These are phyloP conservation scores for Ahaetulla prasina DNA, from an alignment of 2,113 vertebrate genomes.

Conservation along the genomic window DNA sequence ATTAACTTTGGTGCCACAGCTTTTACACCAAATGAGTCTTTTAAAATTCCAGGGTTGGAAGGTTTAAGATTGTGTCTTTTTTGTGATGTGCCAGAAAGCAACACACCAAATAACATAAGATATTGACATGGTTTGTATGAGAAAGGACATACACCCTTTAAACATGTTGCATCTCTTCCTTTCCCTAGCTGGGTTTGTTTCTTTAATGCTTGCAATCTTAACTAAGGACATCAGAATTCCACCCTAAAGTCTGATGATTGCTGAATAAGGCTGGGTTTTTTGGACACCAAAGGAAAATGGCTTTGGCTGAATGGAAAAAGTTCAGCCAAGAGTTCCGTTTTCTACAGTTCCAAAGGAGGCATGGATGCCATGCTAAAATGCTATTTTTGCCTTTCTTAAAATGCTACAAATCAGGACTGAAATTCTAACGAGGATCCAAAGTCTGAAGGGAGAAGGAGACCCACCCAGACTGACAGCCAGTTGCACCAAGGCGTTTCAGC, in stretches of 20 bases:
- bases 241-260: background rate
- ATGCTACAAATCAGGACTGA: background rate
- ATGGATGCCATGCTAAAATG: background rate
- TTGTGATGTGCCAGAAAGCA: background rate
- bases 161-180: background rate
- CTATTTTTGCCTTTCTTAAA: background rate
- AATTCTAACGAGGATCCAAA: background rate
- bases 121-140: background rate
- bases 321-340: background rate
- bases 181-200: background rate
- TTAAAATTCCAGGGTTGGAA: no score
- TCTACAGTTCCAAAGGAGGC: background rate
- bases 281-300: background rate
- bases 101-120: background rate
- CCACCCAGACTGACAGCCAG: background rate
- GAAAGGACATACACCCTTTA: background rate
- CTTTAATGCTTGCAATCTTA: background rate
- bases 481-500: background rate
- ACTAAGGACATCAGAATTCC: background rate
- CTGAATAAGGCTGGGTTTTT: background rate
- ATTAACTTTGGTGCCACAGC: no score
- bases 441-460: background rate
- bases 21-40: no score
- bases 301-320: background rate
- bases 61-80: background rate